A percentile compares a stretch with the other conserved stretches of the same genome.
Evolutionary conservation across 2,888 invertebrate genomes (phyloP).

Genomic region (Microdon myrmicae): DNA sequence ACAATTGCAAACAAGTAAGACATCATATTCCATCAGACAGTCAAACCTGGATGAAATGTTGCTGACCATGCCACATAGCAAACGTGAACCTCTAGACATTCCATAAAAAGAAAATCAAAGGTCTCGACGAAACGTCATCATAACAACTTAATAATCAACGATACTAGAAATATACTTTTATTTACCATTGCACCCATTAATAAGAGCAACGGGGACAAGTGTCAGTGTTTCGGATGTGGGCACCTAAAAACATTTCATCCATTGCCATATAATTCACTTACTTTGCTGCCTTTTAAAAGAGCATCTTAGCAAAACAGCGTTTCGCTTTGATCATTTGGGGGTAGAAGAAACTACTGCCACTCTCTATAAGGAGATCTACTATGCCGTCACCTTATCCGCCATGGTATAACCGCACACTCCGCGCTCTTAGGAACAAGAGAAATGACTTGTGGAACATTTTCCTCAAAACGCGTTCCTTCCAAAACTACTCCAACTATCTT

Average conservation of each 20-base stretch:
- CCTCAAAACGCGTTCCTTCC: too few species aligned
- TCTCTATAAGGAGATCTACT: too few species aligned
- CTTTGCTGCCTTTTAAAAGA: constrained; percentile 67
- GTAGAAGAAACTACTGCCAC: too few species aligned
- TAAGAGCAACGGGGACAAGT: constrained; percentile 63
- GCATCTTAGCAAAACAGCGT: too few species aligned
- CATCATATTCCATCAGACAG: too few species aligned
- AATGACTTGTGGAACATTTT: too few species aligned
- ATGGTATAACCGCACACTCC: too few species aligned
- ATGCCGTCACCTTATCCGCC: too few species aligned
- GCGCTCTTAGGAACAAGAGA: too few species aligned
- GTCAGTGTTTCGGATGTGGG: constrained; percentile 78
- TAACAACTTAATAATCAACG: constrained; percentile 65
- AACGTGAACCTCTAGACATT: constrained; percentile 71
- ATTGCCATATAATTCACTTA: constrained; percentile 59
- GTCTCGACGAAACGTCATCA: constrained; percentile 67
- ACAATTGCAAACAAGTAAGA: too few species aligned
- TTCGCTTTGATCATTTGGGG: too few species aligned
- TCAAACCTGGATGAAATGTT: constrained; percentile 39
- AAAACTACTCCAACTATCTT: too few species aligned
- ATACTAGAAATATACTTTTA: constrained; percentile 63
- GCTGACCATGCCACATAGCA: constrained; percentile 66
- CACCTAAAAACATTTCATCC: constrained; percentile 63
- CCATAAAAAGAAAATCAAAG: constrained; percentile 76
- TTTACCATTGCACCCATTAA: constrained; percentile 63